Base-by-base conservation (phyloP, 2,888 invertebrate genomes). In the Cryptocheilus praepositus region DNA sequence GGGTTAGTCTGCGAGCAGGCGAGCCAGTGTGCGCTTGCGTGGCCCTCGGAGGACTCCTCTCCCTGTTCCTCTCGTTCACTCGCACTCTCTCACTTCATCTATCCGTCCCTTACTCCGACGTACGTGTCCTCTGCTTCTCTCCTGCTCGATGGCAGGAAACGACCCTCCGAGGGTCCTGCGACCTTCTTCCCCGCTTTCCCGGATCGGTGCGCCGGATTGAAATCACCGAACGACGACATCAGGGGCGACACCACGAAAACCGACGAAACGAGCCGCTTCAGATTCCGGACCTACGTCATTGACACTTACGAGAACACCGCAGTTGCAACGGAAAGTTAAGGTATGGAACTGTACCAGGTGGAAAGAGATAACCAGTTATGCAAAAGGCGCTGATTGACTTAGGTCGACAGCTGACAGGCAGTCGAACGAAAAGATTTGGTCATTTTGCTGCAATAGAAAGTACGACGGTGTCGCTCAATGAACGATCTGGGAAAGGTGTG, bases 11-110 rank as follows among this genome's bases (percentile, higher is more conserved):
- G 84, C 83, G 79, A 80, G 73, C 80, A 80, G 80, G 81, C 85
- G 84, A 81, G 84, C 79, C 71, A 81, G 78, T 81, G 84, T 84
- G 86, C 86, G 87, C 87, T 83, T 83, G 85, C 84, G 84, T 85
- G 77, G 73, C 76, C 75, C 74, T 75, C 73, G 74, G 74, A 67
- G 71, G 55, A 22, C 53, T 43, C 61, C 61, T 45, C 21, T 61
- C 43, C n/a, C 43, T 25, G 21, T 51, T 54, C 36, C 57, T 45
- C 36, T 51, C 25, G n/a, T n/a, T 62, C 56, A 57, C 25, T 57
- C 36, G 21, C 59, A 43, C 21, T n/a, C 56, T 67, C 73, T n/a
- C 13, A 8, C 54, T 57, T 15, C 44, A 45, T 16, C 45, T 53
- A 22, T 22, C 21, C 18, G 5, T 21, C 18, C 1, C 46, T 46